Percentiles rank a stretch among this genome's conserved stretches.
Conservation (phyloP, 1,140 invertebrate genomes). For the Rhopalosiphum maidis region DNA sequence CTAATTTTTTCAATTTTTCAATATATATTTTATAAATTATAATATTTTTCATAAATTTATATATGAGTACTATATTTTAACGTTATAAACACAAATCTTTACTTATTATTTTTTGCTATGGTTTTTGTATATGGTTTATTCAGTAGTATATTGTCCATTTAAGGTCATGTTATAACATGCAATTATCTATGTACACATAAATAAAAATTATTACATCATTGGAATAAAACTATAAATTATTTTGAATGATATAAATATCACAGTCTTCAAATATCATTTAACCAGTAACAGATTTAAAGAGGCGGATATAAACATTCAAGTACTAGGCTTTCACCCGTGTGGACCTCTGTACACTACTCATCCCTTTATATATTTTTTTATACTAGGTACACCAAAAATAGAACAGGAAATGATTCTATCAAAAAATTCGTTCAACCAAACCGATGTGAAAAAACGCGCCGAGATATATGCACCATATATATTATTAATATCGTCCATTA, state of each 20-base stretch:
- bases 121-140: not conserved
- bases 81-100: no score
- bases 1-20: no score
- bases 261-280: not conserved
- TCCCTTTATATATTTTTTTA: not conserved
- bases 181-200: no score
- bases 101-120: not conserved
- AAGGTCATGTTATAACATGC: no score
- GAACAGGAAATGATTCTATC: not conserved
- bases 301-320: not conserved
- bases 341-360: not conserved
- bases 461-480: not conserved
- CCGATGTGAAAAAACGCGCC: not conserved
- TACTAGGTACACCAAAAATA: not conserved
- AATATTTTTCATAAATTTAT: no score
- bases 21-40: no score
- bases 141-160: not conserved
- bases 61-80: no score
- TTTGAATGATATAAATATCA: not conserved
- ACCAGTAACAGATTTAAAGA: not conserved
- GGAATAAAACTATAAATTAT: no score
- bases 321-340: no score
- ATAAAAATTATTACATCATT: no score
- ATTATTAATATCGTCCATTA: not conserved
- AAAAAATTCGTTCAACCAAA: not conserved